Evolutionary conservation across 2,888 invertebrate genomes (phyloP).

Genomic region (Caenorhabditis sp.): DNA sequence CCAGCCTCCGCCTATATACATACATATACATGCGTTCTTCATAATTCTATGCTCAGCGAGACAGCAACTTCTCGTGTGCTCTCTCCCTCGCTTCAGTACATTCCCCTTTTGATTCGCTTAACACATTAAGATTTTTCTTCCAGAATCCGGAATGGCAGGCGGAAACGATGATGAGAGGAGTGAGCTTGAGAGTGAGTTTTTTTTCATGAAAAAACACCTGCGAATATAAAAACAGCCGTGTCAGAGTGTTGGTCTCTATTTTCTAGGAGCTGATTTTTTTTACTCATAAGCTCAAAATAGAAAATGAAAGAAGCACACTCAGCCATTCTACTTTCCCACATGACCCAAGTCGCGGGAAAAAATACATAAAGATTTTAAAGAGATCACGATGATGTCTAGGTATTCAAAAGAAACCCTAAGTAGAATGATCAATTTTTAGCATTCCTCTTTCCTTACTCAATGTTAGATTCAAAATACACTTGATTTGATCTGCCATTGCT

Average conservation of each 20-base stretch:
- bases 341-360: too few relatives aligned
- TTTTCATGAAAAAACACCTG: slow-evolving; percentile 9
- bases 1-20: slow-evolving; percentile 31
- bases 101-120: not conserved
- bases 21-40: slow-evolving; percentile 41
- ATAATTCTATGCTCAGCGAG: slow-evolving; percentile 35
- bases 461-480: too few relatives aligned
- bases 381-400: too few relatives aligned
- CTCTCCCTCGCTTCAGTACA: slow-evolving; percentile 13
- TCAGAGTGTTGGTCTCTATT: not conserved
- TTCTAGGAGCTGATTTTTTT: not conserved
- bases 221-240: slow-evolving; percentile 2
- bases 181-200: slow-evolving; percentile 14
- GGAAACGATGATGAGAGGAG: slow-evolving; percentile 21
- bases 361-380: too few relatives aligned
- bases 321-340: too few relatives aligned
- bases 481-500: too few relatives aligned
- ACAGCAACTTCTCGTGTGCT: slow-evolving; percentile 6
- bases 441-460: too few relatives aligned
- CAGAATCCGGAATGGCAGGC: slow-evolving; percentile 1
- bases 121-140: slow-evolving; percentile 5
- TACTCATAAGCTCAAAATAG: not conserved
- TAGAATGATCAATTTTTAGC: too few relatives aligned
- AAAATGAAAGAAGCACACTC: not conserved
- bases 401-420: too few relatives aligned